Evolutionary conservation across 2,113 vertebrate species (phyloP), one percentile per base, ranked within the genome.

Genomic region (Aythya baeri): DNA sequence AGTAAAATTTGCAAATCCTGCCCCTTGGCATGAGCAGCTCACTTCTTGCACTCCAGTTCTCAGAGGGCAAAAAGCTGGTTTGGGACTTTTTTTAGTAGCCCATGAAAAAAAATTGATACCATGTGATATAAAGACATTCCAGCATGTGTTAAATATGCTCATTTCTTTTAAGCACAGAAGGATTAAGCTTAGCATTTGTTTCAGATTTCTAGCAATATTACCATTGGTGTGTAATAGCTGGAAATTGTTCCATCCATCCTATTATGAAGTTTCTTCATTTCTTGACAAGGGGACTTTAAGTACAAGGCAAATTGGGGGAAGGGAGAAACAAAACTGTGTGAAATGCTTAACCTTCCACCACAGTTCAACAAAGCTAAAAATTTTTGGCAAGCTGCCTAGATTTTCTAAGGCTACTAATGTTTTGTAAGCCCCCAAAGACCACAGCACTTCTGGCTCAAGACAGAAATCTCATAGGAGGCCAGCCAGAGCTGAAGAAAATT

Each of bases 281-380:
- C 95, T 97, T 96, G 91, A 97, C 95, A 93, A 94, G 90, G 91
- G 83, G 74, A 94, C 91, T 82, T 94, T 87, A 95, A 94, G 81
- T 95, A 62, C 43, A 65, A 96, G 78, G 67, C 91, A 93, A 84
- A 78, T 7, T 89, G 71, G 76, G 91, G 94, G 93, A 57, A 77
- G 96, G 85, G 90, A 76, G 68, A 89, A 80, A 67, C 65, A 75
- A 91, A 97, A 94, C 97, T 98, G 94, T 98, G 98, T 97, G 98
- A 98, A 98, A 97, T 89, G 91, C 94, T 97, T 98, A 98, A 98
- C 98, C 98, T 98, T 97, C 95, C 61, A 96, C 76, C 86, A 89
- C 32, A 88, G 97, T 98, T 98, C 97, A 98, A 59, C 92, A 63
- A 88, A 96, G 91, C 89, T 97, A 96, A 96, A 84, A 27, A 67